Percentiles rank a stretch among this genome's conserved stretches.
Evolutionary conservation across 2,797 vertebrate genomes (phyloP).

Genomic region (Pelobates cultripes): DNA sequence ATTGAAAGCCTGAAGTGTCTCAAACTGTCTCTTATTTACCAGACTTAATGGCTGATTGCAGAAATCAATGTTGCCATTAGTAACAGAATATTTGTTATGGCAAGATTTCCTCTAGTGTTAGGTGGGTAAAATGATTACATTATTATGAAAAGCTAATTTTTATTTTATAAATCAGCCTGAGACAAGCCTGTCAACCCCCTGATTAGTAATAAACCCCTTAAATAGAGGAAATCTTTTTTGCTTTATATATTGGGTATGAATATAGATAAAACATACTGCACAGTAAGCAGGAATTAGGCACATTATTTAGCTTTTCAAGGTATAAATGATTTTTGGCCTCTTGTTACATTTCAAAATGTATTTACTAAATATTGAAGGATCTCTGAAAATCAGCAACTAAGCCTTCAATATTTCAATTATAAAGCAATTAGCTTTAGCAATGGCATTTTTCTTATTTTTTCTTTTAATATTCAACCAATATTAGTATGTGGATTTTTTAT

Average conservation of each 20-base stretch:
- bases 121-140: slow-evolving; percentile 77
- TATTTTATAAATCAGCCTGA: slow-evolving; percentile 62
- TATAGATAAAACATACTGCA: slow-evolving; percentile 60
- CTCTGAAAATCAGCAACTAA: not conserved
- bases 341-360: not conserved
- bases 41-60: slow-evolving; percentile 82
- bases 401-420: not conserved
- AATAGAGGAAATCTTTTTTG: not conserved
- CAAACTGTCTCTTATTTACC: slow-evolving; percentile 79
- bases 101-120: slow-evolving; percentile 80
- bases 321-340: not conserved
- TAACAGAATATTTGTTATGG: slow-evolving; percentile 82
- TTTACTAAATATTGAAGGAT: slow-evolving; percentile 4
- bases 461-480: no score
- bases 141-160: slow-evolving; percentile 75
- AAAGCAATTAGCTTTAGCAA: no score
- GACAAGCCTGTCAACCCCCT: slow-evolving; percentile 72
- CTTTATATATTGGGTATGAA: no score
- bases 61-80: slow-evolving; percentile 85
- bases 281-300: slow-evolving; percentile 32
- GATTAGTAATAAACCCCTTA: slow-evolving; percentile 61
- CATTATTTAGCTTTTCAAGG: not conserved
- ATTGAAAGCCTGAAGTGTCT: slow-evolving; percentile 74
- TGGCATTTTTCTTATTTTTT: no score
- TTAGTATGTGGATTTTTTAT: no score